A percentile compares a stretch with the other conserved stretches of the same genome.
Evolutionary conservation across 2,888 invertebrate species (phyloP).

Genomic region (Epirrhoe alternata): DNA sequence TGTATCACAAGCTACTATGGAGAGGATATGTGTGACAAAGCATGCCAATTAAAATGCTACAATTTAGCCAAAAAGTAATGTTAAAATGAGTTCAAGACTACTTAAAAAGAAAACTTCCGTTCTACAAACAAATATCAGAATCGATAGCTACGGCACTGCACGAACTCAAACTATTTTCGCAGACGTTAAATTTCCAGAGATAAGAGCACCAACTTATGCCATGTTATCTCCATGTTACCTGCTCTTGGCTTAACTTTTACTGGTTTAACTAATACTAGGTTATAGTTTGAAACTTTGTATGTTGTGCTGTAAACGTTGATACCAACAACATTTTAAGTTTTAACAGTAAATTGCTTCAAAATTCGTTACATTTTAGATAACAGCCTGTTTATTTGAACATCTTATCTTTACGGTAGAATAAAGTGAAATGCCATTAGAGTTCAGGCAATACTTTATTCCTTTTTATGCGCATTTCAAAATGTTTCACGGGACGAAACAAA

Average conservation of each 20-base stretch:
- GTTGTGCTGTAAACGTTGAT: background rate
- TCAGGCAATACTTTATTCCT: too few relatives aligned
- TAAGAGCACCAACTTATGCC: conserved; percentile 16
- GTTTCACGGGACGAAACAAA: too few relatives aligned
- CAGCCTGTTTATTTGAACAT: too few relatives aligned
- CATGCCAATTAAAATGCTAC: background rate
- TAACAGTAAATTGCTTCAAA: too few relatives aligned
- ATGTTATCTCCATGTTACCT: conserved; percentile 16
- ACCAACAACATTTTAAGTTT: background rate
- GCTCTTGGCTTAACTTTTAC: conserved; percentile 19
- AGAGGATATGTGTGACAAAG: too few relatives aligned
- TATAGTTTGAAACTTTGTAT: background rate
- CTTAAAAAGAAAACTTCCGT: conserved; percentile 7
- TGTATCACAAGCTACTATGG: too few relatives aligned
- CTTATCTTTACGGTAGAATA: too few relatives aligned
- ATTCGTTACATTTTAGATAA: too few relatives aligned
- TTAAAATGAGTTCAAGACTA: background rate
- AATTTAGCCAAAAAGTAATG: background rate
- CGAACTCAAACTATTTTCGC: conserved; percentile 21
- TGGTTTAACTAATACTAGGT: conserved; percentile 4
- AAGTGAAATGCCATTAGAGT: too few relatives aligned
- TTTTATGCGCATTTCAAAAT: too few relatives aligned
- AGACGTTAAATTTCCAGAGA: conserved; percentile 23
- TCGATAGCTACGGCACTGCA: conserved; percentile 10
- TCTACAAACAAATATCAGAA: conserved; percentile 16